Base-by-base conservation (phyloP, 2,113 vertebrate species). In the Ptilorrhoa leucosticta region DNA sequence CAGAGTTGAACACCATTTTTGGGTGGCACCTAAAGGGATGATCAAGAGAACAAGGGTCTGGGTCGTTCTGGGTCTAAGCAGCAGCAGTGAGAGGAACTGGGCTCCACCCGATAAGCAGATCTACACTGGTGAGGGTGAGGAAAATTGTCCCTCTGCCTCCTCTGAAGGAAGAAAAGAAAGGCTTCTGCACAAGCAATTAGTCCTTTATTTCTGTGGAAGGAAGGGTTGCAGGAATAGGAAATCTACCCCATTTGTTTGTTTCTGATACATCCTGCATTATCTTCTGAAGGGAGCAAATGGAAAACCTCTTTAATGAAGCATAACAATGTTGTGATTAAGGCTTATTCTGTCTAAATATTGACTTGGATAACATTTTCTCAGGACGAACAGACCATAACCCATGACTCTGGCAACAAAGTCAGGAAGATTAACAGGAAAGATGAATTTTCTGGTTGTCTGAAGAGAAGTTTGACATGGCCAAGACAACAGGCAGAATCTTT, bases 281-380 rank as follows among this genome's bases (percentile, higher is more conserved):
- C 94, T 96, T 93, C 88, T 37, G 16, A 97, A 86, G 8, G 87
- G 90, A 95, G 86, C 15, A 83, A 96, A 96, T 76, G 90, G 94
- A 97, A 97, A 95, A 97, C 78, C 93, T 96, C 95, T 97, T 96
- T 98, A 98, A 98, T 98, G 97, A 98, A 97, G 96, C 97, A 97
- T 96, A 96, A 94, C 97, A 87, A 83, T 94, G 91, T 95, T 97
- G 95, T 96, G 95, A 97, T 96, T 96, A 88, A 83, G 90, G 96
- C 64, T 97, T 96, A 97, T 94, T 97, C 97, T 97, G 69, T 96
- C 96, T 82, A 97, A 98, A 98, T 98, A 98, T 97, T 98, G 98
- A 97, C 97, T 96, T 44, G 8, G 81, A 76, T 93, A 96, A 97
- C 95, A 95, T 97, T 98, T 98, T 97, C 95, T 97, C 91, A 63